Percentiles rank a stretch among this genome's conserved stretches.
Evolutionary conservation across 2,888 invertebrate genomes (phyloP).

Genomic region (Girardia tigrina): DNA sequence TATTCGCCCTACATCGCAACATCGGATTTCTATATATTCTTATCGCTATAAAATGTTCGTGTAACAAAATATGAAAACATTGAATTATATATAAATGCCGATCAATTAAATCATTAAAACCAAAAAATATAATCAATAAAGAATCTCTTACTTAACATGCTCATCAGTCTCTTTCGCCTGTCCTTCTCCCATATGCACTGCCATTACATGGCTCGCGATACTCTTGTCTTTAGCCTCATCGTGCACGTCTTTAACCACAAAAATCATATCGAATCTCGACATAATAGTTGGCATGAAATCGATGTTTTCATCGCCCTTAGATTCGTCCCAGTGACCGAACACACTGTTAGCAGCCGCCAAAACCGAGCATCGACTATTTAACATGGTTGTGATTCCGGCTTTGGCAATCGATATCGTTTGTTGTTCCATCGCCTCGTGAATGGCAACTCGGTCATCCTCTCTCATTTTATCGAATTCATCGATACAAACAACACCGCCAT

Average conservation of each 20-base stretch:
- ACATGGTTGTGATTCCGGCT: conserved; percentile 93
- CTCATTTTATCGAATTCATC: conserved; percentile 99
- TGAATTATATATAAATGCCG: too few species aligned
- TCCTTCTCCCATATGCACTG: conserved; percentile 59
- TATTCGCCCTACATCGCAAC: too few species aligned
- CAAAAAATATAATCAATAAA: too few species aligned
- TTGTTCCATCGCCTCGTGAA: conserved; percentile 99
- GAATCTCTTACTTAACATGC: conserved; percentile 37
- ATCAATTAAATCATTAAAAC: too few species aligned
- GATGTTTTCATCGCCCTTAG: conserved; percentile 89
- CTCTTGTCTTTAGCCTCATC: conserved; percentile 61
- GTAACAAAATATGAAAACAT: too few species aligned
- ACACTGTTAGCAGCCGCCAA: conserved; percentile 95
- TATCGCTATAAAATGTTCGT: too few species aligned
- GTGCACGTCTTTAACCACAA: conserved; percentile 93
- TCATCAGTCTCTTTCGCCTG: conserved; percentile 66
- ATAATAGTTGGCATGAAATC: conserved; percentile 99
- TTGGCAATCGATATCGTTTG: conserved; percentile 99
- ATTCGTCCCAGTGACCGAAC: conserved; percentile 95
- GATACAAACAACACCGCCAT: conserved; percentile 96
- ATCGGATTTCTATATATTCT: too few species aligned
- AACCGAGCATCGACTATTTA: conserved; percentile 96
- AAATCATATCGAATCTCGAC: conserved; percentile 98
- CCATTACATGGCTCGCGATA: conserved; percentile 86
- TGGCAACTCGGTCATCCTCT: conserved; percentile 94